Percentiles rank a stretch among this genome's conserved stretches.
phyloP scores from a whole-genome alignment of 1,140 invertebrate species.

The Bombus soroeensis region DNA sequence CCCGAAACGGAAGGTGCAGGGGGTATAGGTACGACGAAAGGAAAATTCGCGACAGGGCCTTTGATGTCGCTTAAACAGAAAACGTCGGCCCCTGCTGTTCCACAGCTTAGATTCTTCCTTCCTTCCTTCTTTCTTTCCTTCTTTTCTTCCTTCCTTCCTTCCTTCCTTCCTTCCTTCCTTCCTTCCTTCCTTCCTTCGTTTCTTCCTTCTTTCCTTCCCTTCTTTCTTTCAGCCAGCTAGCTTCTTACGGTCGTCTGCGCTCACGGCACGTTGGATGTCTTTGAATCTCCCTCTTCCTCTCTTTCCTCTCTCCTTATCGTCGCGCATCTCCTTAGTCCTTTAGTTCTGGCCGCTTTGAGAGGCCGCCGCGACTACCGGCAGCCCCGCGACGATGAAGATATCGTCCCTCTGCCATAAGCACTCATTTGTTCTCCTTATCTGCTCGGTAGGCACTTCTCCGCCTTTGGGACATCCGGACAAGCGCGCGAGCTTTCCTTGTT shows the following conservation, averaged over 20 bases:
- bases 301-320: conserved; percentile 48
- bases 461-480: conserved; percentile 37
- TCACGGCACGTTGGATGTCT: conserved; percentile 55
- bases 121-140: conserved; percentile 37
- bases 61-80: conserved; percentile 73
- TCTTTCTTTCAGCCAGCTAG: conserved; percentile 28
- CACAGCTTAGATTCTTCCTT: conserved; percentile 49
- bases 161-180: conserved; percentile 3
- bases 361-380: conserved; percentile 32
- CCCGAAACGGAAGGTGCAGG: neutral
- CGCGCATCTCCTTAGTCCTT: conserved; percentile 64
- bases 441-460: conserved; percentile 63
- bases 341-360: conserved; percentile 64
- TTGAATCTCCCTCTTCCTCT: conserved; percentile 50
- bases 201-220: neutral
- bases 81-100: conserved; percentile 60
- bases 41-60: conserved; percentile 72
- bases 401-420: conserved; percentile 58
- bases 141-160: conserved; percentile 26
- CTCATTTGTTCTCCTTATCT: conserved; percentile 68
- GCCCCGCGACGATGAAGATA: conserved; percentile 61
- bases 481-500: conserved; percentile 20
- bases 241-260: conserved; percentile 47
- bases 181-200: conserved; percentile 2
- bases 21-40: conserved; percentile 40